Conservation (phyloP, 1,140 invertebrate genomes). For the Temnothorax longispinosus region DNA sequence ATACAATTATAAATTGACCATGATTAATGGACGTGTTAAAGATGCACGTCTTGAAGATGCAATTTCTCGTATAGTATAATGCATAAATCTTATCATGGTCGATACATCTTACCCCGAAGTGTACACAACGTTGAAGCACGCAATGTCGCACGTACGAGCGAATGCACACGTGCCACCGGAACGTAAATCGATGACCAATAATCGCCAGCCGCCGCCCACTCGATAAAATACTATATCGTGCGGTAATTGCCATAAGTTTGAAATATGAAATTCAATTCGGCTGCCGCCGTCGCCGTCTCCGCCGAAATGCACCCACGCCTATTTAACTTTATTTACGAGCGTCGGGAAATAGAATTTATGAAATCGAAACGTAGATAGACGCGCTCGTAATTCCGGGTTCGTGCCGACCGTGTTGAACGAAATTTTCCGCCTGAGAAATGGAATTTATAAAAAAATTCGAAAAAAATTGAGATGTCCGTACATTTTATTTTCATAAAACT, state of each 20-base stretch:
- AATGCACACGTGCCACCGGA: slow-evolving; percentile 23
- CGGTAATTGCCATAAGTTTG: slow-evolving; percentile 53
- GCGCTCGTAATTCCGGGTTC: not conserved
- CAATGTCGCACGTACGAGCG: not conserved
- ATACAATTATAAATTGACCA: too few relatives aligned
- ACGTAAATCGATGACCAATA: slow-evolving; percentile 50
- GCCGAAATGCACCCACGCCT: slow-evolving; percentile 29
- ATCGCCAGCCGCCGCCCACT: slow-evolving; percentile 54
- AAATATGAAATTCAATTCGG: slow-evolving; percentile 59
- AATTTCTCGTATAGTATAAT: not conserved
- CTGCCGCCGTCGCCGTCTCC: not conserved
- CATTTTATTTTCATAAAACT: not conserved
- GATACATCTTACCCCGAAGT: not conserved
- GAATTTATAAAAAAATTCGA: not conserved
- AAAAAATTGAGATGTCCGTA: not conserved
- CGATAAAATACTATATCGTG: slow-evolving; percentile 47
- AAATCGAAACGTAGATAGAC: slow-evolving; percentile 7
- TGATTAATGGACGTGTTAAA: not conserved
- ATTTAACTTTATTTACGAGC: slow-evolving; percentile 43
- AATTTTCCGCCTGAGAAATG: not conserved
- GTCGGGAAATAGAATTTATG: slow-evolving; percentile 29
- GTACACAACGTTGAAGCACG: slow-evolving; percentile 12
- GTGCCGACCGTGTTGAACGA: not conserved
- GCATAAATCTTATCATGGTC: not conserved
- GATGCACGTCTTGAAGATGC: not conserved